These are phyloP conservation scores for Ageneiosus marmoratus DNA, from an alignment of 2,113 vertebrate species.

Conservation along the genomic window DNA sequence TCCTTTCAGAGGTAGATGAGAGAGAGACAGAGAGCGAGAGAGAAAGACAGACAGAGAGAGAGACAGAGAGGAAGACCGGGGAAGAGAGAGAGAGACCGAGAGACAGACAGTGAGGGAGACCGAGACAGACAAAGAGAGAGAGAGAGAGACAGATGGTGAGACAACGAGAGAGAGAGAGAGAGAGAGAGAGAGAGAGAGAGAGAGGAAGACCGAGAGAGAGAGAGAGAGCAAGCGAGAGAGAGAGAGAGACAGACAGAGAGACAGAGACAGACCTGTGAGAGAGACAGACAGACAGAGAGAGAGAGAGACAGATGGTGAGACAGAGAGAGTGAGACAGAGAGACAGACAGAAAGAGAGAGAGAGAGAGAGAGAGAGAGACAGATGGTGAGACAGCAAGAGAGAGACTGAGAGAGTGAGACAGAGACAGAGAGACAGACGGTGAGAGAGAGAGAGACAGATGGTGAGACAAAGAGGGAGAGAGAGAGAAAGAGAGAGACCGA, in stretches of 20 bases:
- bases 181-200: too few relatives aligned
- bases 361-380: background rate
- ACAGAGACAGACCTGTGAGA: background rate
- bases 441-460: background rate
- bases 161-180: too few relatives aligned
- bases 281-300: background rate
- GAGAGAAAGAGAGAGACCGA: background rate
- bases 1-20: too few relatives aligned
- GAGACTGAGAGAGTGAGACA: background rate
- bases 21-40: background rate
- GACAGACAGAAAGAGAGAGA: background rate
- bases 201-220: background rate
- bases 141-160: background rate
- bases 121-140: background rate
- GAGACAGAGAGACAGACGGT: background rate
- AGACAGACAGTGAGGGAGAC: background rate
- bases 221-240: background rate
- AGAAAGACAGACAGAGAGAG: background rate
- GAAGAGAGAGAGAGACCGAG: background rate
- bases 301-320: background rate
- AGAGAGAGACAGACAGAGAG: background rate
- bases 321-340: background rate
- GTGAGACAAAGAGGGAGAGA: background rate
- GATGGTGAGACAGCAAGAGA: background rate
- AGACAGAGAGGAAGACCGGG: background rate